Percentiles rank a stretch among this genome's conserved stretches.
phyloP scores from a whole-genome alignment of 2,113 vertebrate species.

The Saguinus imperator region DNA sequence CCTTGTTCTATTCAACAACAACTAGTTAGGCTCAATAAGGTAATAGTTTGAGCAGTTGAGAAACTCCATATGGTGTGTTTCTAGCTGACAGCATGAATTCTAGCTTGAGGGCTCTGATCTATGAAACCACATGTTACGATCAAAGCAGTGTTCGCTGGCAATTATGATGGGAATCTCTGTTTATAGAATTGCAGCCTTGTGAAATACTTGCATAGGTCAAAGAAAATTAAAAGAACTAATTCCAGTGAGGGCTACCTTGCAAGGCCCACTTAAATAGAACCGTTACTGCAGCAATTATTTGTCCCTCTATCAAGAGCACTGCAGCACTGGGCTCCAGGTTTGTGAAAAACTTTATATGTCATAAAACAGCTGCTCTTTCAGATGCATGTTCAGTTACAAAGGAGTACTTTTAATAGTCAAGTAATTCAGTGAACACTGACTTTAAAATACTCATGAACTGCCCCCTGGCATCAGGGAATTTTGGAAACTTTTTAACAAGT shows the following conservation, averaged over 20 bases:
- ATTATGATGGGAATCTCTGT: neutral
- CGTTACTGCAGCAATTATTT: neutral
- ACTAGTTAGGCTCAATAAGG: neutral
- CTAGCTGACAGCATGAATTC: slow-evolving; percentile 38
- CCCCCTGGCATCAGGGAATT: neutral
- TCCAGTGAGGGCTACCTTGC: neutral
- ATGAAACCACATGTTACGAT: slow-evolving; percentile 43
- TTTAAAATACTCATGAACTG: neutral
- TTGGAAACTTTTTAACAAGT: neutral
- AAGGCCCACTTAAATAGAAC: neutral
- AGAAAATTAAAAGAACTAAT: slow-evolving; percentile 53
- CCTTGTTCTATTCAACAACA: slow-evolving; percentile 35
- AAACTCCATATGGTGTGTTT: neutral
- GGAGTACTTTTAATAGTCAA: neutral
- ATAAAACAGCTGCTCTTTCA: neutral
- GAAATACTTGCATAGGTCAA: neutral
- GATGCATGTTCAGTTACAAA: neutral
- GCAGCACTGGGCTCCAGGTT: neutral
- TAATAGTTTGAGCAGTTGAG: neutral
- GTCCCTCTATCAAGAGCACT: neutral
- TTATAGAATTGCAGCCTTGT: neutral
- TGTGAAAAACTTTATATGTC: neutral
- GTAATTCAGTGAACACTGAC: neutral
- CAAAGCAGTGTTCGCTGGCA: slow-evolving; percentile 1
- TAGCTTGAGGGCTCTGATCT: slow-evolving; percentile 43